These are phyloP conservation scores for Protodeltote pygarga DNA, from an alignment of 2,888 invertebrate genomes.

Conservation along the genomic window DNA sequence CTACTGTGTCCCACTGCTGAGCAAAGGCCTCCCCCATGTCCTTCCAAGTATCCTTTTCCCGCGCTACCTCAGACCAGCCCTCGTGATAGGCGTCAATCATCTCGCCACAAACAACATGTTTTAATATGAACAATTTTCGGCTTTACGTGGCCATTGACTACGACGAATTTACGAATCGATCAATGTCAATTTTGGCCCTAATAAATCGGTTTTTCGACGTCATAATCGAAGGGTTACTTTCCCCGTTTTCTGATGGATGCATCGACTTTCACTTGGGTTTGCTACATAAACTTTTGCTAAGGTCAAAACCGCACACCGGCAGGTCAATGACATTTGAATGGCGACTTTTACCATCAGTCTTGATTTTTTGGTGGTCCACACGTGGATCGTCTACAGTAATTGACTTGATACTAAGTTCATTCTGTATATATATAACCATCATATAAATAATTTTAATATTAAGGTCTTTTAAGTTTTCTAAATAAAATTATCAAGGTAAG, in stretches of 20 bases:
- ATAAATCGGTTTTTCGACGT: slow-evolving; percentile 6
- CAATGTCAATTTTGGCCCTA: slow-evolving; percentile 11
- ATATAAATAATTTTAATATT: no score
- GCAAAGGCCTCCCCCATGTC: no score
- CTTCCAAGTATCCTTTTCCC: no score
- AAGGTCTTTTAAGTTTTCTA: no score
- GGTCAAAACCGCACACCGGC: slow-evolving; percentile 54
- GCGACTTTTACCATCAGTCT: slow-evolving; percentile 63
- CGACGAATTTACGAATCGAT: no score
- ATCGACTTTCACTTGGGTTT: slow-evolving; percentile 64
- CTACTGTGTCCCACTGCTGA: no score
- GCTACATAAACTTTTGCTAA: slow-evolving; percentile 59
- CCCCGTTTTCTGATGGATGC: slow-evolving; percentile 60
- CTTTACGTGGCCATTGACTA: no score
- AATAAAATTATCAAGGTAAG: no score
- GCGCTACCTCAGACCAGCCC: no score
- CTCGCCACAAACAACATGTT: no score
- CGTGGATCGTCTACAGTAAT: slow-evolving; percentile 1
- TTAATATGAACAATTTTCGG: slow-evolving; percentile 8
- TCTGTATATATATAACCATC: background rate
- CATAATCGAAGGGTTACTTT: slow-evolving; percentile 61
- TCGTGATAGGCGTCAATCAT: no score
- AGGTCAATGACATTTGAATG: slow-evolving; percentile 55
- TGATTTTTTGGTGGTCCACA: slow-evolving; percentile 38
- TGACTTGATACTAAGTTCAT: background rate